phyloP scores from a whole-genome alignment of 2,888 invertebrate species.

The Melinaea menophilus region DNA sequence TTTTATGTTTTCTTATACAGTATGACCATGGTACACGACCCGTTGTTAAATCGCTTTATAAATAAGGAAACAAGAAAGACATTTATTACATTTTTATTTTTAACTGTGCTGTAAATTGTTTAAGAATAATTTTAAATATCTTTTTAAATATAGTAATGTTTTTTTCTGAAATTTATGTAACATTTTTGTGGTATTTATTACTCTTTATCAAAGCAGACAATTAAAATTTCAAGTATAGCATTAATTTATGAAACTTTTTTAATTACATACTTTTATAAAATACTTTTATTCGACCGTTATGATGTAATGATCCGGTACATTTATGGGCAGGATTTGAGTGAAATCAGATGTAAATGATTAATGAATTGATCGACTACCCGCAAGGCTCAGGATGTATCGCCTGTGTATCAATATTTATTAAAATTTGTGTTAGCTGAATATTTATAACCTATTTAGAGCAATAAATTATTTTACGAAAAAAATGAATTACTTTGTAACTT shows the following conservation, averaged over 20 bases:
- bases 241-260: background rate
- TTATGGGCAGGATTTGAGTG: conserved; percentile 33
- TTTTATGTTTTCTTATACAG: background rate
- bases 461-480: no score
- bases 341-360: conserved; percentile 34
- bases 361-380: conserved; percentile 29
- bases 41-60: background rate
- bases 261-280: conserved; percentile 18
- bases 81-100: background rate
- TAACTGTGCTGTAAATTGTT: no score
- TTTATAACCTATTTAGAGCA: no score
- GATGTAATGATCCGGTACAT: conserved; percentile 29
- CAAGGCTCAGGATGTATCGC: conserved; percentile 20
- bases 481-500: no score
- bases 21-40: background rate
- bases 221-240: background rate
- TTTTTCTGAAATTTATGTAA: no score
- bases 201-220: background rate
- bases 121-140: no score
- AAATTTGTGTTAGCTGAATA: background rate
- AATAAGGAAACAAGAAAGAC: background rate
- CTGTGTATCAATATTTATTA: conserved; percentile 24
- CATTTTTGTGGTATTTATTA: no score
- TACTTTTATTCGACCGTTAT: conserved; percentile 20
- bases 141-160: no score